Evolutionary conservation across 1,140 invertebrate species (phyloP).

Genomic region (Leguminivora glycinivorella): DNA sequence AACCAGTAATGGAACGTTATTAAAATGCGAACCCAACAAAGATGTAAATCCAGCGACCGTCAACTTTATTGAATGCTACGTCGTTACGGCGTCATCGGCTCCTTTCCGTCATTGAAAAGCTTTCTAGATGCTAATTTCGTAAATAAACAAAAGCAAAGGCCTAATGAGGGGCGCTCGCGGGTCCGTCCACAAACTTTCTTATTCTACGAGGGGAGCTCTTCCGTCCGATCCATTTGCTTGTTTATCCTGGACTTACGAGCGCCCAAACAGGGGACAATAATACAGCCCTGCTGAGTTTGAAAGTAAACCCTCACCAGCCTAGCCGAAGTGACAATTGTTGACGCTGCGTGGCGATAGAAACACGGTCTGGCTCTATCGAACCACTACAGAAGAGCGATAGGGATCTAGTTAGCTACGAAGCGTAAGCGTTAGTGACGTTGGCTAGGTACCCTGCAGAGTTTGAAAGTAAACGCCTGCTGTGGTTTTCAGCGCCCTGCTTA

Average conservation of each 20-base stretch:
- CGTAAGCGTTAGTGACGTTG: no score
- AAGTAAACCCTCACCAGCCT: no score
- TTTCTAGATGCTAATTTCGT: conserved; percentile 74
- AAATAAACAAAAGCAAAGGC: conserved; percentile 71
- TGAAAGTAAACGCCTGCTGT: conserved; percentile 28
- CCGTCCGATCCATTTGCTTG: conserved; percentile 72
- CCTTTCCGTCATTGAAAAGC: conserved; percentile 57
- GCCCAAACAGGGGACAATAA: conserved; percentile 54
- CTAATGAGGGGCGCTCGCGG: conserved; percentile 70
- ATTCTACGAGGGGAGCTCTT: conserved; percentile 60
- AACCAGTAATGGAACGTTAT: conserved; percentile 14
- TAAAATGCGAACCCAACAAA: conserved; percentile 32
- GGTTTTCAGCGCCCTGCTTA: conserved; percentile 38
- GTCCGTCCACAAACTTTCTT: conserved; percentile 71
- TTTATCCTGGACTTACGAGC: conserved; percentile 67
- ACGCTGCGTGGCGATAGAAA: no score
- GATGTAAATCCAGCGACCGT: conserved; percentile 28
- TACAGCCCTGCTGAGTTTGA: conserved; percentile 38
- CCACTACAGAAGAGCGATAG: no score
- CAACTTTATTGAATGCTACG: conserved; percentile 52
- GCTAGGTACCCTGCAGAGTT: conserved; percentile 35
- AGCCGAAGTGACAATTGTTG: no score
- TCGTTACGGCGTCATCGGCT: conserved; percentile 57
- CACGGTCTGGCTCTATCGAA: no score
- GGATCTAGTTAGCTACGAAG: no score